Base-by-base conservation (phyloP, 2,797 vertebrate species). In the Xyrichtys novacula region DNA sequence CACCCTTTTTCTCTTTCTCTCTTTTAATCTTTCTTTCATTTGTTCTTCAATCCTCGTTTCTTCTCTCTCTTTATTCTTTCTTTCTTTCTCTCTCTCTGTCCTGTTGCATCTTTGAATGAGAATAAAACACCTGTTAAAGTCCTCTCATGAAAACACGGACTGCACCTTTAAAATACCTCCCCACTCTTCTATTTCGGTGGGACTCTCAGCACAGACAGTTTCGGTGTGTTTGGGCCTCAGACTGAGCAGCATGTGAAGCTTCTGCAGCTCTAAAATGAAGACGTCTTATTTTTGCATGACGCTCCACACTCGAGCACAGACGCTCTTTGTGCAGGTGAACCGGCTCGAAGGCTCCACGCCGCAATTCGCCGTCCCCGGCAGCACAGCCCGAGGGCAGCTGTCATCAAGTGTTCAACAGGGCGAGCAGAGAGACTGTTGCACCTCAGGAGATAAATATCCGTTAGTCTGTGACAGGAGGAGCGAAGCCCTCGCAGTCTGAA, bases 401-500 rank as follows among this genome's bases (percentile, higher is more conserved):
- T 81, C 78, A 80, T 64, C 48, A 62, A 7, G 46, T 55, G 47
- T 52, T 76, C 19, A 67, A 59, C 65, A 66, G 57, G 49, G 19
- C 5, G 8, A 25, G 25, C 40, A 19, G 31, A 59, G 44, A 78
- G 55, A 58, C 81, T 67, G 81, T 81, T 89, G 49, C 81, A 72
- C 74, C 72, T 70, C 61, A 32, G 76, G 73, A 75, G 55, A 54
- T 60, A 81, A 57, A 80, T 74, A 61, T 66, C 23, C 59, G 65
- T 70, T 29, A 17, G n/a, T 26, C 6, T 3, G 16, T 36, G 57
- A 83, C 69, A 53, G 6, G 47, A 34, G 64, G 47, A 34, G 64
- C 14, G 19, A 71, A 55, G 9, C 61, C 15, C 9, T 4, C 25
- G 6, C 15, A 0, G 17, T 39, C 32, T 43, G 49, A 29, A 3